Percentiles rank a stretch among this genome's conserved stretches.
Conservation (phyloP, 1,140 invertebrate species). For the Plutomurus gul region DNA sequence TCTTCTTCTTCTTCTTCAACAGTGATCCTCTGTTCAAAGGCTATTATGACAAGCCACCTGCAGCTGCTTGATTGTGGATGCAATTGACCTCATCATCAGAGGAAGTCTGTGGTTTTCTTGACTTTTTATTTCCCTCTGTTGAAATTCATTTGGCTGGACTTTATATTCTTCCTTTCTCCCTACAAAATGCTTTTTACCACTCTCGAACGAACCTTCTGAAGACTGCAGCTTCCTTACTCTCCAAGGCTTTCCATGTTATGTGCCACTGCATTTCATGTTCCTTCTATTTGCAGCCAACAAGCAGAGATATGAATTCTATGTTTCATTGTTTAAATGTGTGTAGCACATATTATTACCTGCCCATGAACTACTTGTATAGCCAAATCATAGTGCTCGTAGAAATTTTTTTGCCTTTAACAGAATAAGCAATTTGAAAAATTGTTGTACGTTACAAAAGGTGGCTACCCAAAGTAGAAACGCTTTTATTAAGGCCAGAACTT, state of each 20-base stretch:
- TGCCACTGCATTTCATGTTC: no score
- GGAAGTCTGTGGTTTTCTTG: conserved; percentile 42
- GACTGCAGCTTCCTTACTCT: no score
- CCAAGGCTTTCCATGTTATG: no score
- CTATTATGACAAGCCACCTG: no score
- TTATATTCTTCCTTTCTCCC: neutral
- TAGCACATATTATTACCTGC: neutral
- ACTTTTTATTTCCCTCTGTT: conserved; percentile 1
- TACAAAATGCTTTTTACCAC: neutral
- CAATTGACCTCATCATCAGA: conserved; percentile 45
- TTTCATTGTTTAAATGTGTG: neutral
- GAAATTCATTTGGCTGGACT: neutral
- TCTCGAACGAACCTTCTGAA: neutral
- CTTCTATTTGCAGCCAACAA: no score
- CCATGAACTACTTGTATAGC: neutral
- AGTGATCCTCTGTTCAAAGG: no score
- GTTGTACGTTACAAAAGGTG: neutral
- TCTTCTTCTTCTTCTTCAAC: no score
- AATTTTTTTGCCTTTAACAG: neutral
- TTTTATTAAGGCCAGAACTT: no score
- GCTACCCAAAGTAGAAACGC: no score
- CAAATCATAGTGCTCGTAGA: neutral
- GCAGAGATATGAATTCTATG: no score
- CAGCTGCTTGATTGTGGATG: conserved; percentile 36
- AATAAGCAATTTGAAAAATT: neutral